Evolutionary conservation across 2,888 invertebrate genomes (phyloP).

Genomic region (Protonemura montana): DNA sequence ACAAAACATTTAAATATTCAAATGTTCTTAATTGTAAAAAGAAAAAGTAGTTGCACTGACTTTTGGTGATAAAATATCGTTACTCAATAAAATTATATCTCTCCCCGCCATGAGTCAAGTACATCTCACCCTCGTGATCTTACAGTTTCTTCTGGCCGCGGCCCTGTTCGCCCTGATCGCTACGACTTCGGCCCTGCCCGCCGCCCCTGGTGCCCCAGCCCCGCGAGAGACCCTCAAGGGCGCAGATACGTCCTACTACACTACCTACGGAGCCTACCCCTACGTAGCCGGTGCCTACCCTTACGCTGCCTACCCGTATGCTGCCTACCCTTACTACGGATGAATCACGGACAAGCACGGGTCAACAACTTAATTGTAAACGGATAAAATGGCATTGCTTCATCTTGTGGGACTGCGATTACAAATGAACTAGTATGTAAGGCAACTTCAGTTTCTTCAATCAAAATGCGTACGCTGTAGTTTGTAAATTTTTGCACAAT

Average conservation of each 20-base stretch:
- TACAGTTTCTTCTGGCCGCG: not conserved
- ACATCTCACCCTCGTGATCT: not conserved
- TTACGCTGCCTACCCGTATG: slow-evolving; percentile 2
- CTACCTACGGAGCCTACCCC: slow-evolving; percentile 1
- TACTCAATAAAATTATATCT: too few relatives aligned
- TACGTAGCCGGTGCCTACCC: slow-evolving; percentile 16
- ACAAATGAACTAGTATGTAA: not conserved
- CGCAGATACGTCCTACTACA: slow-evolving; percentile 25
- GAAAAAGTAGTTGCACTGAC: too few relatives aligned
- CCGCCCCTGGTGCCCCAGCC: slow-evolving; percentile 13
- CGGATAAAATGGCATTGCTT: slow-evolving; percentile 15
- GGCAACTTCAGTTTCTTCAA: not conserved
- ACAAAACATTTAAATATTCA: too few relatives aligned
- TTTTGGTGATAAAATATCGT: too few relatives aligned
- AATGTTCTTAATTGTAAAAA: too few relatives aligned
- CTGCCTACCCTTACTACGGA: not conserved
- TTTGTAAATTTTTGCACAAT: slow-evolving; percentile 13
- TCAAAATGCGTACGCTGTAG: not conserved
- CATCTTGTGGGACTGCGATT: not conserved
- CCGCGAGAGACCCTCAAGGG: slow-evolving; percentile 29
- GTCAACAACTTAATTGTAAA: not conserved
- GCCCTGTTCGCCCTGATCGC: slow-evolving; percentile 8
- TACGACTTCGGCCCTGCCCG: not conserved
- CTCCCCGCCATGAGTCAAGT: too few relatives aligned
- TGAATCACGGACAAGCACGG: not conserved